Conservation (phyloP, 2,888 invertebrate species). For the Seira ritae region DNA sequence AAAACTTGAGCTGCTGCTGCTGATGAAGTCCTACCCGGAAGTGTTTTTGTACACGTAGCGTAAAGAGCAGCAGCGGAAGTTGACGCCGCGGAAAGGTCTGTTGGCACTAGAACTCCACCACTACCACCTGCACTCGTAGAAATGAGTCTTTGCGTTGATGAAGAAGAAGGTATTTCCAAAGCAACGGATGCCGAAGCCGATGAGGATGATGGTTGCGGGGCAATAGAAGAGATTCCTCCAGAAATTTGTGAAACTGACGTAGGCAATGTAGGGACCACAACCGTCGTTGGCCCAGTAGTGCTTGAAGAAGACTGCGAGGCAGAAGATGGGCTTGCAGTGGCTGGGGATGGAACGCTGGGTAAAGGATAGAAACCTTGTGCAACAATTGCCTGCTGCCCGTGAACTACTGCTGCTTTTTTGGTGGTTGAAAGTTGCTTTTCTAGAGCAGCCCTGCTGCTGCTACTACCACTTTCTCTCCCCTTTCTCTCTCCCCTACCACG, state of each 20-base stretch:
- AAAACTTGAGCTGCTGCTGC: conserved; percentile 17
- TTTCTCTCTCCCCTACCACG: conserved; percentile 35
- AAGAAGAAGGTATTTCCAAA: conserved; percentile 10
- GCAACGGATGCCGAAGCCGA: too few relatives aligned
- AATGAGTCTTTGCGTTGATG: conserved; percentile 14
- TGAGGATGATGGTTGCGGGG: conserved; percentile 1
- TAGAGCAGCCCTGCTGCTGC: conserved; percentile 10
- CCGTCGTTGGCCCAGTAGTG: conserved; percentile 47
- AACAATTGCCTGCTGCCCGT: conserved; percentile 48
- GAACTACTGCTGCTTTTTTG: conserved; percentile 19
- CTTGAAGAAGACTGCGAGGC: conserved; percentile 56
- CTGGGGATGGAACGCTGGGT: conserved; percentile 53
- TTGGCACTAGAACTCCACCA: not conserved
- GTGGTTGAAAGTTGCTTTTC: conserved; percentile 28
- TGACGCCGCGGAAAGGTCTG: conserved; percentile 27
- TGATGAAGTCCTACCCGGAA: conserved; percentile 41
- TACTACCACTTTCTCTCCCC: conserved; percentile 26
- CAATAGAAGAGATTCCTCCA: conserved; percentile 32
- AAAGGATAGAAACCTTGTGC: conserved; percentile 58
- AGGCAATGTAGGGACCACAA: conserved; percentile 57
- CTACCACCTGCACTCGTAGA: not conserved
- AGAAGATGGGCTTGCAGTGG: conserved; percentile 49
- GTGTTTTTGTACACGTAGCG: conserved; percentile 56
- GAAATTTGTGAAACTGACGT: conserved; percentile 42
- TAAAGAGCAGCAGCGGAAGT: conserved; percentile 43